Conservation (phyloP, 1,140 invertebrate genomes). For the Drosophila cardini region DNA sequence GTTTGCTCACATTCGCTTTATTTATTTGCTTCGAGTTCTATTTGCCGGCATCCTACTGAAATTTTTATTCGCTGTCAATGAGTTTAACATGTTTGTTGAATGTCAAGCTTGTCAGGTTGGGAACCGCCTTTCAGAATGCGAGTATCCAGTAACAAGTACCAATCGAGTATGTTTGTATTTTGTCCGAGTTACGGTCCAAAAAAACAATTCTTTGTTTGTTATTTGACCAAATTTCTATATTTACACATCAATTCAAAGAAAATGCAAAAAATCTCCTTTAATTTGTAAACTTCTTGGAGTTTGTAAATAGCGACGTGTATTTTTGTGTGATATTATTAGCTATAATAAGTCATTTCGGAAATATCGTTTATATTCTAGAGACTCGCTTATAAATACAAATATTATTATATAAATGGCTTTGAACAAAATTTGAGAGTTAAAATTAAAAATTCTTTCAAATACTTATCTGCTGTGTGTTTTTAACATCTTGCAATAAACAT, state of each 20-base stretch:
- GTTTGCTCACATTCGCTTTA: slow-evolving; percentile 60
- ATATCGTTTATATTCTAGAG: background rate
- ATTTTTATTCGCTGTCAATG: slow-evolving; percentile 84
- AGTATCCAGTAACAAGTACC: background rate
- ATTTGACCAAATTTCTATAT: slow-evolving; percentile 17
- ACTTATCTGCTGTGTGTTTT: slow-evolving; percentile 6
- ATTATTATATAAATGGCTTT: background rate
- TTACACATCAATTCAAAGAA: slow-evolving; percentile 21
- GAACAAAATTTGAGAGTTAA: slow-evolving; percentile 7
- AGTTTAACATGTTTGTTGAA: slow-evolving; percentile 75
- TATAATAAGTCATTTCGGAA: background rate
- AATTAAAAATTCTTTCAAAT: slow-evolving; percentile 31
- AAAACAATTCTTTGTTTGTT: background rate
- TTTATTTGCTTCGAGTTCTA: slow-evolving; percentile 53
- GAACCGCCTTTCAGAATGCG: slow-evolving; percentile 5
- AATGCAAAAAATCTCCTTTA: slow-evolving; percentile 3
- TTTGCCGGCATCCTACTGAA: slow-evolving; percentile 68
- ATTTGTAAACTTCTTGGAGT: background rate
- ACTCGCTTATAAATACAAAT: background rate
- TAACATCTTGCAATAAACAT: slow-evolving; percentile 22
- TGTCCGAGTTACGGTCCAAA: slow-evolving; percentile 1
- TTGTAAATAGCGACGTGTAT: background rate
- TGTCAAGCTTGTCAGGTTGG: slow-evolving; percentile 36
- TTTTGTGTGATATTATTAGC: background rate
- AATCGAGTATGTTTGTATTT: slow-evolving; percentile 3